Evolutionary conservation across 2,888 invertebrate species (phyloP).

Genomic region (Noctua janthe): DNA sequence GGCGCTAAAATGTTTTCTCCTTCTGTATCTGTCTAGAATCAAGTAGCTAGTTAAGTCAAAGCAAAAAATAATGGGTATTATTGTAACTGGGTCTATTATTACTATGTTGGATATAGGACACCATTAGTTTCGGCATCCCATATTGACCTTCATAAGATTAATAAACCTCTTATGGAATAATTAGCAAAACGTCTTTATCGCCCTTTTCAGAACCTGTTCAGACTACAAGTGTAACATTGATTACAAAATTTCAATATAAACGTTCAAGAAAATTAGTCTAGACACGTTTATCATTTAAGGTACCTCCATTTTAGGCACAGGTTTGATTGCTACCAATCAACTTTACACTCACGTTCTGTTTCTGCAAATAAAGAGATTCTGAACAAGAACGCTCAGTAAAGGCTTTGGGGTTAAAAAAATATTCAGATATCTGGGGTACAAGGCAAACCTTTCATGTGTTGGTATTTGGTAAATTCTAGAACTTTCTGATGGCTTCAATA

Average conservation of each 20-base stretch:
- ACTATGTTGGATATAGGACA: background rate
- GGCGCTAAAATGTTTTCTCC: no score
- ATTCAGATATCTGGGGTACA: slow-evolving; percentile 10
- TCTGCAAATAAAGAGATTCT: slow-evolving; percentile 55
- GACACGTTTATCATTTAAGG: slow-evolving; percentile 20
- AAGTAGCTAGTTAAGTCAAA: no score
- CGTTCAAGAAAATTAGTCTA: slow-evolving; percentile 27
- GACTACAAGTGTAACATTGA: slow-evolving; percentile 21
- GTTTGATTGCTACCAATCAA: slow-evolving; percentile 50
- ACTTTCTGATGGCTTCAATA: slow-evolving; percentile 13
- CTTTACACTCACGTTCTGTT: slow-evolving; percentile 50
- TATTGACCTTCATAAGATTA: background rate
- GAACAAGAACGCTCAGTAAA: slow-evolving; percentile 25
- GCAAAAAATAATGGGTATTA: no score
- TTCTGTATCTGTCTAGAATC: no score
- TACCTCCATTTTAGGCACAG: slow-evolving; percentile 24
- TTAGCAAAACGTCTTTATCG: background rate
- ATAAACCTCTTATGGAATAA: background rate
- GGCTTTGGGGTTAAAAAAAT: slow-evolving; percentile 6
- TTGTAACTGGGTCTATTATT: no score
- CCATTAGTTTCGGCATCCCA: background rate
- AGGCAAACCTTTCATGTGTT: slow-evolving; percentile 22
- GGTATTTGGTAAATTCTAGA: slow-evolving; percentile 21
- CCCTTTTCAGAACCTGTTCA: background rate
- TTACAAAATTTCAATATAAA: slow-evolving; percentile 27